A percentile compares a stretch with the other conserved stretches of the same genome.
Conservation (phyloP, 1,140 invertebrate species). For the Bombus confusus region DNA sequence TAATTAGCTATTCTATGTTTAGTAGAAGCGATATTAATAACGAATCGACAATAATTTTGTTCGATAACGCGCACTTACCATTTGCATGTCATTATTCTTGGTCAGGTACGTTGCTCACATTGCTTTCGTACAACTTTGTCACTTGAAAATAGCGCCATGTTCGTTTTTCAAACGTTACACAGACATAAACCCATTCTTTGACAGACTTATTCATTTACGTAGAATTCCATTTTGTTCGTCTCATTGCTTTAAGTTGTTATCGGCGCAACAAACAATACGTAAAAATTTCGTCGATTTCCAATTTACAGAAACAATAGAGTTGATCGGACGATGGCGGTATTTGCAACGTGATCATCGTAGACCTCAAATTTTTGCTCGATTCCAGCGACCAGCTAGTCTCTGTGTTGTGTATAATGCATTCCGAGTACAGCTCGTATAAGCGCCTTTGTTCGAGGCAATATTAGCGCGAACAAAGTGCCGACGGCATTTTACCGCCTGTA, state of each 20-base stretch:
- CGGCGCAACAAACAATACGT: background rate
- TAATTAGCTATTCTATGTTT: background rate
- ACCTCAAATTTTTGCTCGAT: background rate
- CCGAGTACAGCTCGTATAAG: background rate
- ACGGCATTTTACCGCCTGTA: constrained; percentile 50
- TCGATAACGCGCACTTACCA: background rate
- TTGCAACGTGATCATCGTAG: background rate
- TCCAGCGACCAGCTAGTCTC: constrained; percentile 4
- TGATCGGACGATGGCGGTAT: background rate
- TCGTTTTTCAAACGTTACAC: background rate
- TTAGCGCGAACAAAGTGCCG: constrained; percentile 57
- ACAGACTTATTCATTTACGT: background rate
- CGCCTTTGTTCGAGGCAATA: constrained; percentile 45
- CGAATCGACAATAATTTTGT: background rate
- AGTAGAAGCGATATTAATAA: background rate
- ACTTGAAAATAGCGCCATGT: background rate
- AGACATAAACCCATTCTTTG: background rate
- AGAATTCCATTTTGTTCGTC: background rate
- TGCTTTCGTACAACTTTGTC: background rate
- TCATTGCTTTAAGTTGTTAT: background rate
- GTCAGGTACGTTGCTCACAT: background rate
- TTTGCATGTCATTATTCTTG: background rate
- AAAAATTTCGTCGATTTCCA: constrained; percentile 2
- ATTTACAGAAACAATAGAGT: constrained; percentile 30
- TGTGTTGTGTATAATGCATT: constrained; percentile 52